Conservation (phyloP, 2,797 vertebrate genomes). For the Xerus rutilus region DNA sequence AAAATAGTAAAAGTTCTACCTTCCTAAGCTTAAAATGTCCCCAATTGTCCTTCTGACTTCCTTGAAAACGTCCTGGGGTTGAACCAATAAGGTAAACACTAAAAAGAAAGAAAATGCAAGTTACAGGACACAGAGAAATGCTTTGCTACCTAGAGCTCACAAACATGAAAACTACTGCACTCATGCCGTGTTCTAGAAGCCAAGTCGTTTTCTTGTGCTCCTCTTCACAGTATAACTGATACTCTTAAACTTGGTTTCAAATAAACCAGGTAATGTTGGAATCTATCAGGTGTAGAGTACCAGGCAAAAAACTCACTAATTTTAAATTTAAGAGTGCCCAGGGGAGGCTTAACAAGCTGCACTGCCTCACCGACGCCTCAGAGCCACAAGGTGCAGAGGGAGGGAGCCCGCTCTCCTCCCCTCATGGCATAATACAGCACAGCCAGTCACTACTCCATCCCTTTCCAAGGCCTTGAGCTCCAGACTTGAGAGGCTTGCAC, state of each 20-base stretch:
- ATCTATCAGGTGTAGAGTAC: neutral
- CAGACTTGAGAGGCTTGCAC: rapidly evolving
- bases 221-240: neutral
- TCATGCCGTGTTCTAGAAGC: neutral
- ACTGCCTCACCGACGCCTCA: neutral
- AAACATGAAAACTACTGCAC: neutral
- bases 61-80: conserved; percentile 96
- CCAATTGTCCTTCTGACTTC: conserved; percentile 96
- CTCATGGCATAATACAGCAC: rapidly evolving
- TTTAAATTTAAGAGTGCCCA: neutral
- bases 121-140: neutral
- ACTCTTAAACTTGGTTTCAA: neutral
- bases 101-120: conserved; percentile 59
- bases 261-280: neutral
- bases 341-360: neutral
- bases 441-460: neutral
- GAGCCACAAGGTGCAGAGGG: neutral
- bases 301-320: neutral
- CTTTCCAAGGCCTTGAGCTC: neutral
- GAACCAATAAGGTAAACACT: conserved; percentile 96
- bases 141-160: neutral
- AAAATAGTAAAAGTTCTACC: conserved; percentile 87
- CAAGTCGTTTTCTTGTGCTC: neutral
- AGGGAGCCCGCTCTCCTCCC: too few relatives aligned
- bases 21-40: conserved; percentile 97